These are phyloP conservation scores for Drosophila asahinai DNA, from an alignment of 1,140 invertebrate genomes.

Conservation along the genomic window DNA sequence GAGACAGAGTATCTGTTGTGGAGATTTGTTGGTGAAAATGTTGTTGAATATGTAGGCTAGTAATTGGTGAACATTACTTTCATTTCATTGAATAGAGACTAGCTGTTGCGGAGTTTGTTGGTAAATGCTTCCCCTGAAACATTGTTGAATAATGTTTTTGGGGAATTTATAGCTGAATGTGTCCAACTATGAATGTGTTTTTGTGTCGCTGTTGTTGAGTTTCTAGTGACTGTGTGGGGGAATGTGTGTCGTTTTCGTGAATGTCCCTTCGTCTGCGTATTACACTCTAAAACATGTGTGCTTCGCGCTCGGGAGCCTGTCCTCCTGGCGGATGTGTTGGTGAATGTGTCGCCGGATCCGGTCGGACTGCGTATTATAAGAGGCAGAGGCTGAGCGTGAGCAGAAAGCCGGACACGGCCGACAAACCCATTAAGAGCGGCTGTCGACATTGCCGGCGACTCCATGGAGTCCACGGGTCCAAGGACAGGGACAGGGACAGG, in stretches of 20 bases:
- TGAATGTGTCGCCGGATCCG: conserved; percentile 22
- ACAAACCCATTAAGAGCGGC: conserved; percentile 73
- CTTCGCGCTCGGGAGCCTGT: conserved; percentile 3
- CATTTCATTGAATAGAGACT: too few relatives aligned
- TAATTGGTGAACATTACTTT: too few relatives aligned
- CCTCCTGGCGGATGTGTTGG: conserved; percentile 30
- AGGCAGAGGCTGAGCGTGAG: conserved; percentile 54
- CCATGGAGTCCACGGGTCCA: conserved; percentile 9
- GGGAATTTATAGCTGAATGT: conserved; percentile 1
- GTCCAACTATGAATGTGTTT: too few relatives aligned
- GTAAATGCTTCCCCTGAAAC: neutral
- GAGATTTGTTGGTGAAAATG: neutral
- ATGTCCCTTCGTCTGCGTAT: conserved; percentile 15
- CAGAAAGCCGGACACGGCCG: conserved; percentile 61
- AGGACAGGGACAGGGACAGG: conserved; percentile 13
- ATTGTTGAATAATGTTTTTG: neutral
- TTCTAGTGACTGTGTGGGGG: neutral
- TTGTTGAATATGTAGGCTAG: neutral
- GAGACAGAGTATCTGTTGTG: too few relatives aligned
- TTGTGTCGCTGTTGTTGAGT: too few relatives aligned
- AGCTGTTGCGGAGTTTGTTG: neutral
- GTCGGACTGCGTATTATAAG: conserved; percentile 69
- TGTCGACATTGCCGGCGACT: conserved; percentile 62
- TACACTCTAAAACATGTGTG: conserved; percentile 25
- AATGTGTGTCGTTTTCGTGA: conserved; percentile 5